A percentile compares a stretch with the other conserved stretches of the same genome.
These are phyloP conservation scores for Drosophila tanythrix DNA, from an alignment of 2,888 invertebrate species.

Conservation along the genomic window DNA sequence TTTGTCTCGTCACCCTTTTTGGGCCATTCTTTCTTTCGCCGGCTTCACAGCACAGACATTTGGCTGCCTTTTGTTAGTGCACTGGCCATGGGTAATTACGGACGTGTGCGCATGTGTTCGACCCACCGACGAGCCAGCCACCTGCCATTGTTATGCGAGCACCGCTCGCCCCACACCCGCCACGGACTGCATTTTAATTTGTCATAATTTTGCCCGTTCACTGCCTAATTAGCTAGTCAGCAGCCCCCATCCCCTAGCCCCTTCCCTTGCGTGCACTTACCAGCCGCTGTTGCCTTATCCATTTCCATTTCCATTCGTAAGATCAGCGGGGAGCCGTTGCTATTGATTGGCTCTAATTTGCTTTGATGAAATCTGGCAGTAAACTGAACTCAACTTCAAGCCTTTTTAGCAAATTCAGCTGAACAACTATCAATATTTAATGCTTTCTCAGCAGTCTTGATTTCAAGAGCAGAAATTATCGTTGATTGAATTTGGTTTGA, in stretches of 20 bases:
- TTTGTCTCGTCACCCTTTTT: slow-evolving; percentile 77
- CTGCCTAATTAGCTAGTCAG: slow-evolving; percentile 71
- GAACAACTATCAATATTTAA: no score
- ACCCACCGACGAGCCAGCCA: slow-evolving; percentile 42
- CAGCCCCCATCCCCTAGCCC: not conserved
- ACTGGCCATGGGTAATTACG: slow-evolving; percentile 70
- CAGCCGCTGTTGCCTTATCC: slow-evolving; percentile 16
- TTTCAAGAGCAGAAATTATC: not conserved
- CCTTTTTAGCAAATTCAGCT: not conserved
- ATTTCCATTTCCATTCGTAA: slow-evolving; percentile 16
- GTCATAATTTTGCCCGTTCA: slow-evolving; percentile 70
- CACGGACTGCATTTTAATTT: slow-evolving; percentile 69
- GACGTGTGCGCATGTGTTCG: slow-evolving; percentile 61
- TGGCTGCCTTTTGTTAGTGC: slow-evolving; percentile 73
- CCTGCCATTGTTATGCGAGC: slow-evolving; percentile 54
- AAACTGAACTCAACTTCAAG: slow-evolving; percentile 1
- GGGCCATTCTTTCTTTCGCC: slow-evolving; percentile 15
- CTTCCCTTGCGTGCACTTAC: slow-evolving; percentile 7
- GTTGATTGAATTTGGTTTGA: not conserved
- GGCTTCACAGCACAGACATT: slow-evolving; percentile 44
- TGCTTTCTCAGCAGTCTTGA: not conserved
- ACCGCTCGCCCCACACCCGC: not conserved
- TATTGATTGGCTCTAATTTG: slow-evolving; percentile 14
- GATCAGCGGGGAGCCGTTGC: slow-evolving; percentile 6
- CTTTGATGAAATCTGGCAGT: slow-evolving; percentile 17